Evolutionary conservation across 2,113 vertebrate species (phyloP).

Genomic region (Oxyruncus cristatus): DNA sequence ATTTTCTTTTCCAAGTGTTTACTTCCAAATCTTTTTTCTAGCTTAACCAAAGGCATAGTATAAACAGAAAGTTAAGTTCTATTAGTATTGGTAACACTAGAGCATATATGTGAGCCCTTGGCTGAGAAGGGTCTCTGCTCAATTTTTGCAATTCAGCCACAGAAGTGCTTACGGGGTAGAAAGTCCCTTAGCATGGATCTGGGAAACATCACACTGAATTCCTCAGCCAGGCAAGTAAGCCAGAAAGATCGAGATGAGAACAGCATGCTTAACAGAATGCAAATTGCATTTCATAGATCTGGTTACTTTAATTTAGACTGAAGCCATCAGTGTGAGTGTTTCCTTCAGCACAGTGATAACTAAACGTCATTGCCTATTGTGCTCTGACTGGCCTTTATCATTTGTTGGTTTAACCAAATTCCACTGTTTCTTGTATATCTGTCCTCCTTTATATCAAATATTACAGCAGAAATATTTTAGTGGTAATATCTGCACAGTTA

Average conservation of each 20-base stretch:
- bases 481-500: not conserved
- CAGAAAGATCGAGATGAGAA: not conserved
- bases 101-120: not conserved
- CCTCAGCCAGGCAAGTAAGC: constrained; percentile 5
- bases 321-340: not conserved
- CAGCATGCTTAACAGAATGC: not conserved
- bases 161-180: not conserved
- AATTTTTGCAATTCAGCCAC: not conserved
- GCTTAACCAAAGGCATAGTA: not conserved
- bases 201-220: constrained; percentile 20
- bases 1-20: not conserved
- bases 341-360: not conserved
- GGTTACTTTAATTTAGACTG: constrained; percentile 7
- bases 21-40: not conserved
- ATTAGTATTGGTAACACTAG: not conserved
- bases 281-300: constrained; percentile 16
- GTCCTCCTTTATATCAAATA: not conserved
- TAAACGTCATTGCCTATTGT: not conserved
- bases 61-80: not conserved
- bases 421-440: not conserved
- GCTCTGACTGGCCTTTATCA: not conserved
- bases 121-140: not conserved
- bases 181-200: not conserved
- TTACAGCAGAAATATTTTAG: not conserved
- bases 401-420: not conserved